These are phyloP conservation scores for Atractosteus spatula DNA, from an alignment of 2,113 vertebrate species.

Conservation along the genomic window DNA sequence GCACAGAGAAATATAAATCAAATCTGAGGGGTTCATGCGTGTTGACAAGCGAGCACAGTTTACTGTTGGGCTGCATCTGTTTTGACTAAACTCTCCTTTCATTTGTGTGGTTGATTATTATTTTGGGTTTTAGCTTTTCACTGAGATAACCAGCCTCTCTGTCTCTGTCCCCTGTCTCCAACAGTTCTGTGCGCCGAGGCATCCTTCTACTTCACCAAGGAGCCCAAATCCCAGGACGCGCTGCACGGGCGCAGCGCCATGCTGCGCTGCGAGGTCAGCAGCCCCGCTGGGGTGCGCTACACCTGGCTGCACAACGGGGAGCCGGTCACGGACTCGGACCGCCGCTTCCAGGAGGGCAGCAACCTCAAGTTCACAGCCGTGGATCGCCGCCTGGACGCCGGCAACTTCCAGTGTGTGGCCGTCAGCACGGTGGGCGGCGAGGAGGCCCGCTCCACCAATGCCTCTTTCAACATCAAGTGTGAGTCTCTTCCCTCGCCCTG, in stretches of 20 bases:
- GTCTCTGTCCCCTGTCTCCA: background rate
- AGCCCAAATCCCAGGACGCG: slow-evolving; percentile 92
- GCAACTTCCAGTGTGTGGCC: slow-evolving; percentile 83
- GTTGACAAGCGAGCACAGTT: too few relatives aligned
- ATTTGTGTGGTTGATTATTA: too few relatives aligned
- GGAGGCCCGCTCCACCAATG: slow-evolving; percentile 68
- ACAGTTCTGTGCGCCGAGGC: slow-evolving; percentile 52
- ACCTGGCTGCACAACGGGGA: slow-evolving; percentile 77
- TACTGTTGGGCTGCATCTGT: too few relatives aligned
- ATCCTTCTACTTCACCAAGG: slow-evolving; percentile 80
- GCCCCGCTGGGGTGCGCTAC: slow-evolving; percentile 55
- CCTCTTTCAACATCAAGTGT: slow-evolving; percentile 98
- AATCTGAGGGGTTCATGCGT: too few relatives aligned
- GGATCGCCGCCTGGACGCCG: slow-evolving; percentile 77
- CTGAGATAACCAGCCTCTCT: background rate
- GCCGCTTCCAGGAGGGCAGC: slow-evolving; percentile 83
- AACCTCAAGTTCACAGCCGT: slow-evolving; percentile 88
- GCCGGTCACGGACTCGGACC: slow-evolving; percentile 61
- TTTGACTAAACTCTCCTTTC: too few relatives aligned
- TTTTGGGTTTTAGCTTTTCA: background rate
- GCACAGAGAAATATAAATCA: too few relatives aligned
- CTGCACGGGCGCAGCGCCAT: slow-evolving; percentile 91
- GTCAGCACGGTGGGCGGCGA: slow-evolving; percentile 59
- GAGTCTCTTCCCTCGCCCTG: slow-evolving; percentile 51
- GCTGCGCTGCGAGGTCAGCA: slow-evolving; percentile 88